phyloP scores from a whole-genome alignment of 2,888 invertebrate species.

The Agrotis segetum region DNA sequence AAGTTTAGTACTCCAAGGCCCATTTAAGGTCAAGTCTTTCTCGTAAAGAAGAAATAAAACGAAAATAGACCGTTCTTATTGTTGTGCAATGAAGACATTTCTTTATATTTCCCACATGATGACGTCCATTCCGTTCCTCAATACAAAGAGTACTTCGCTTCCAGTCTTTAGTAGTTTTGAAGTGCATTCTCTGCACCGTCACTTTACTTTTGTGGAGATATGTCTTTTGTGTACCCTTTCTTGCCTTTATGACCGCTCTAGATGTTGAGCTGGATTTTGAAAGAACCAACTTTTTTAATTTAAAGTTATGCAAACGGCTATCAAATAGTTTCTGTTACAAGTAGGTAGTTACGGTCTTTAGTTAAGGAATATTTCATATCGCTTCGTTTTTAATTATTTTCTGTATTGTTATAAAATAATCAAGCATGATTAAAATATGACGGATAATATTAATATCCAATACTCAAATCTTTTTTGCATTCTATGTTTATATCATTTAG shows the following conservation, averaged over 20 bases:
- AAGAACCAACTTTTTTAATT: background rate
- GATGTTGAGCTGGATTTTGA: constrained; percentile 41
- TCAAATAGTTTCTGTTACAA: background rate
- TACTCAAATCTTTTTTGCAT: too few relatives aligned
- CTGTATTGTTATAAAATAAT: background rate
- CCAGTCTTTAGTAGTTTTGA: constrained; percentile 62
- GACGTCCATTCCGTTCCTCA: constrained; percentile 53
- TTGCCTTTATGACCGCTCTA: constrained; percentile 48
- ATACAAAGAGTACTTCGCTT: constrained; percentile 59
- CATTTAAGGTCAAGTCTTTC: constrained; percentile 44
- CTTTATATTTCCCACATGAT: constrained; percentile 58
- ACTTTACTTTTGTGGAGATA: constrained; percentile 51
- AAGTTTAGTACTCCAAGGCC: constrained; percentile 44
- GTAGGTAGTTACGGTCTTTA: background rate
- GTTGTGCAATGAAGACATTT: constrained; percentile 55
- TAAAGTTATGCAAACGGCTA: background rate
- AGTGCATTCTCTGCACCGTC: constrained; percentile 62
- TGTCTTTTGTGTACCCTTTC: constrained; percentile 50
- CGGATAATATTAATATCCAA: too few relatives aligned
- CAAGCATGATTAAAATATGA: background rate
- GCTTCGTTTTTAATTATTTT: background rate
- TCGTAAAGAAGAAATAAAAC: constrained; percentile 33
- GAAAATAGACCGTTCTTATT: constrained; percentile 43
- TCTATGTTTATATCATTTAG: too few relatives aligned
- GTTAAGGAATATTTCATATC: background rate